Conservation (phyloP, 2,113 vertebrate genomes). For the Tor tambroides region DNA sequence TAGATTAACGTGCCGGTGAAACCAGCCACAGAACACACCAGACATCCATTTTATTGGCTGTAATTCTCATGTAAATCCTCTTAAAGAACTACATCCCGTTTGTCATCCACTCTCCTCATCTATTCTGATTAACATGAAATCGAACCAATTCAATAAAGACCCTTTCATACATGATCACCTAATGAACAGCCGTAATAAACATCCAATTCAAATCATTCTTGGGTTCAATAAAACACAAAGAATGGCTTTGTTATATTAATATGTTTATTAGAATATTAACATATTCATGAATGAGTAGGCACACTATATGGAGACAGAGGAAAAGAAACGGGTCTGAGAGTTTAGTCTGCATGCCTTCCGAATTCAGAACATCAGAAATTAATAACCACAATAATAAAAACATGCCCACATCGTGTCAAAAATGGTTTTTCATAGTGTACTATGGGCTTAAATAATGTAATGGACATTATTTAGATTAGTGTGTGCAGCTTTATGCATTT, state of each 20-base stretch:
- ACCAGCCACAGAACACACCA: neutral
- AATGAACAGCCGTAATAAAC: too few relatives aligned
- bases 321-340: conserved; percentile 52
- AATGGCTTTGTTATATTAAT: conserved; percentile 8
- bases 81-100: neutral
- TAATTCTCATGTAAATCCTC: neutral
- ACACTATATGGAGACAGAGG: conserved; percentile 64
- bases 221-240: conserved; percentile 26
- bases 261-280: conserved; percentile 61
- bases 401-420: conserved; percentile 61
- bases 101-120: neutral
- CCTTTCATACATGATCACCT: neutral
- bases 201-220: neutral
- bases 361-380: conserved; percentile 21
- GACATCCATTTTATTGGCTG: neutral
- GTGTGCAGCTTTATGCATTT: neutral
- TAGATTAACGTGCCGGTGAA: conserved; percentile 30
- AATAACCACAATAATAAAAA: conserved; percentile 41
- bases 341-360: conserved; percentile 65
- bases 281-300: conserved; percentile 69
- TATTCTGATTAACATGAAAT: neutral
- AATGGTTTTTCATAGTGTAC: conserved; percentile 34
- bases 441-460: conserved; percentile 5
- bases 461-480: conserved; percentile 6
- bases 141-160: neutral